Conservation (phyloP, 2,797 vertebrate genomes). For the Poliocrania exsul region DNA sequence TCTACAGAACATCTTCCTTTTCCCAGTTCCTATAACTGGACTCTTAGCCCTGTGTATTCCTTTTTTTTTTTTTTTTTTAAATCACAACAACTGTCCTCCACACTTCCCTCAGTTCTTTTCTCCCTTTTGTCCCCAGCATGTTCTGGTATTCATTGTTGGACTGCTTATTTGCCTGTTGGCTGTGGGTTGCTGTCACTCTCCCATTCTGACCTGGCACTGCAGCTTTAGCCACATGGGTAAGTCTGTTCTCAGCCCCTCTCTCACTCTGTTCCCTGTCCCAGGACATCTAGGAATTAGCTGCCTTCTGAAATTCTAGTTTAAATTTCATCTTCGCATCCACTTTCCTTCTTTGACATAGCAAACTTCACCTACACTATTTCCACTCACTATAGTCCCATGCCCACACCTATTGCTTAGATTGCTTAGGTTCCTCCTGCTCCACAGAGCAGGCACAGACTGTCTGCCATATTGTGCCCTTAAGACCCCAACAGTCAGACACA, state of each 20-base stretch:
- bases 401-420: neutral
- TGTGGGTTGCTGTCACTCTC: neutral
- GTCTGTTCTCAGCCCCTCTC: neutral
- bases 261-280: neutral
- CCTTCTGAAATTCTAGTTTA: neutral
- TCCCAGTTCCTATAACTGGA: neutral
- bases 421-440: neutral
- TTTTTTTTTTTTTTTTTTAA: neutral
- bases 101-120: neutral
- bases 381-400: neutral
- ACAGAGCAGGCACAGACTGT: neutral
- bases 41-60: neutral
- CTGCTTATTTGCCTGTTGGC: neutral
- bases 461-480: neutral
- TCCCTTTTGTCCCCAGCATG: neutral
- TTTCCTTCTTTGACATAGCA: neutral
- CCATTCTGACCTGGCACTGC: neutral
- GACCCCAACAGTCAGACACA: neutral
- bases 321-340: neutral
- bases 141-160: neutral
- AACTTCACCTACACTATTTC: neutral
- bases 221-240: neutral
- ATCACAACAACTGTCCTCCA: neutral
- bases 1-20: neutral
- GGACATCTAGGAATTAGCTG: neutral